Conservation (phyloP, 2,113 vertebrate species). For the Pygathrix nemaeus region DNA sequence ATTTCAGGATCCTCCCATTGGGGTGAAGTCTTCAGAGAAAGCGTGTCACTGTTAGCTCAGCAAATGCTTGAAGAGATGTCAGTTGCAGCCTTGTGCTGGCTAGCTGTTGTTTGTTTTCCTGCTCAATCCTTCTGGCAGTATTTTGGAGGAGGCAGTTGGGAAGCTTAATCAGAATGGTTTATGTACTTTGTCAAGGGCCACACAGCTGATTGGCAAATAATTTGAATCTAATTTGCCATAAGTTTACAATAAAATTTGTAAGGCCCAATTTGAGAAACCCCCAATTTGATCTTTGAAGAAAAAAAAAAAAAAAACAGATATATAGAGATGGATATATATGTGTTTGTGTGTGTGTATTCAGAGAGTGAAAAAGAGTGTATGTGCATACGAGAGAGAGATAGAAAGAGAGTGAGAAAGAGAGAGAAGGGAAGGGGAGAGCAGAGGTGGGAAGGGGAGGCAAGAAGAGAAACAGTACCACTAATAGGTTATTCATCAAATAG, state of each 20-base stretch:
- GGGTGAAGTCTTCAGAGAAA: background rate
- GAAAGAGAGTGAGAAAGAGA: background rate
- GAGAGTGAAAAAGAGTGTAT: background rate
- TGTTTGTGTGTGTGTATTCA: background rate
- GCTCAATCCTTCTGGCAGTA: background rate
- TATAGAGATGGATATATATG: background rate
- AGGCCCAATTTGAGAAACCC: background rate
- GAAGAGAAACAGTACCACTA: background rate
- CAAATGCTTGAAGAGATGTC: background rate
- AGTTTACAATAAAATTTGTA: background rate
- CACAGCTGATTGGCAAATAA: background rate
- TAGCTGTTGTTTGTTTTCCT: background rate
- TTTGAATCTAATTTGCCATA: background rate
- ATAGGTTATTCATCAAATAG: background rate
- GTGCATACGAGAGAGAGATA: no score
- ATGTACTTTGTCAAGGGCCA: background rate
- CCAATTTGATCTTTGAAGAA: background rate
- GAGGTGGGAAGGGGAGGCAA: background rate
- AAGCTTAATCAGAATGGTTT: background rate
- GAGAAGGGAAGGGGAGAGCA: no score
- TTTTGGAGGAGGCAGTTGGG: background rate
- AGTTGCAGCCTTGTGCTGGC: background rate
- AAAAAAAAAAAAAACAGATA: background rate
- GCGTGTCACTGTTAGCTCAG: background rate
- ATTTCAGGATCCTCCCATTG: background rate